Percentiles rank a stretch among this genome's conserved stretches.
Evolutionary conservation across 2,888 invertebrate species (phyloP).

Genomic region (Peribatodes rhomboidaria): DNA sequence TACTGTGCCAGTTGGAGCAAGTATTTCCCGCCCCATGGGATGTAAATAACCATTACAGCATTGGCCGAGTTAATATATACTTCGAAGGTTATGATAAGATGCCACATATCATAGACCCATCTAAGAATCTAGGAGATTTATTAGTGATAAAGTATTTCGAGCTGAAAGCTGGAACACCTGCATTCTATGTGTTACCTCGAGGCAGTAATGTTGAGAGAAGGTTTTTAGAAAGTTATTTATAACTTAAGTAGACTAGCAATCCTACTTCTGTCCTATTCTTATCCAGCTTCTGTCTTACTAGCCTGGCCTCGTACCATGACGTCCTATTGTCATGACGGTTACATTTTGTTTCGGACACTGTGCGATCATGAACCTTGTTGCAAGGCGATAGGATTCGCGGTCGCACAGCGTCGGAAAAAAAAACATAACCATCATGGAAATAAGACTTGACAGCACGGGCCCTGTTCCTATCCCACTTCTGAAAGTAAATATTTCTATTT

Average conservation of each 20-base stretch:
- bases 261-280: no score
- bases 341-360: no score
- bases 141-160: conserved; percentile 87
- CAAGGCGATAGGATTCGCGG: no score
- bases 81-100: conserved; percentile 89
- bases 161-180: conserved; percentile 88
- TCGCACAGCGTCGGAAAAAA: no score
- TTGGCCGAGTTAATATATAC: conserved; percentile 89
- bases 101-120: conserved; percentile 86
- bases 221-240: conserved; percentile 85
- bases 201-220: conserved; percentile 85
- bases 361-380: no score
- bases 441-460: no score
- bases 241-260: conserved; percentile 20
- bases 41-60: conserved; percentile 87
- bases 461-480: no score
- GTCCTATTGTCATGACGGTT: no score
- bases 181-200: conserved; percentile 87
- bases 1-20: conserved; percentile 77
- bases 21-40: conserved; percentile 93
- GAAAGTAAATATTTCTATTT: no score
- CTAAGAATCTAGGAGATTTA: conserved; percentile 86
- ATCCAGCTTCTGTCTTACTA: no score
- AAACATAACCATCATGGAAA: no score
- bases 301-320: no score